A percentile compares a stretch with the other conserved stretches of the same genome.
phyloP scores from a whole-genome alignment of 2,888 invertebrate species.

The Arrhopalites spinosus region DNA sequence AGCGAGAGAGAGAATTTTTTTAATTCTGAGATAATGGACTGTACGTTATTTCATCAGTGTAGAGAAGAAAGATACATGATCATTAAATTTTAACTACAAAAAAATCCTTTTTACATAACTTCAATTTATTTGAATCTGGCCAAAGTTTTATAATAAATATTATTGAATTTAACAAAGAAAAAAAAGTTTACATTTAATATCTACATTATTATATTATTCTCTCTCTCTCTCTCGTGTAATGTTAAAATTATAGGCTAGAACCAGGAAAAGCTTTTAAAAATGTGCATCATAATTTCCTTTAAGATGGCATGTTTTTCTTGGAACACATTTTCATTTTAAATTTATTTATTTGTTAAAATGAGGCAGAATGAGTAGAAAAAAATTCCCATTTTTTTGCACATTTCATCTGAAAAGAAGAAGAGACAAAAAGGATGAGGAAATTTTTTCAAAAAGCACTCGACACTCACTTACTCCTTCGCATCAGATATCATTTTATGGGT shows the following conservation, averaged over 20 bases:
- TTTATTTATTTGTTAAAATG: no score
- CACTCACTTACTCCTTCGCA: background rate
- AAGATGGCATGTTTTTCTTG: background rate
- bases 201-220: background rate
- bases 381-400: no score
- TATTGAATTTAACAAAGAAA: background rate
- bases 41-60: no score
- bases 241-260: background rate
- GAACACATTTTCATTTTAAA: background rate
- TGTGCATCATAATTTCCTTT: background rate
- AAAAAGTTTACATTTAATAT: background rate
- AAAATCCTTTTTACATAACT: background rate
- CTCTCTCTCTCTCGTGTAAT: background rate
- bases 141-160: background rate
- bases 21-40: no score
- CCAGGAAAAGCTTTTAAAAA: conserved; percentile 23
- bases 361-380: no score
- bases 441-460: background rate
- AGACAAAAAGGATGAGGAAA: background rate
- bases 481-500: conserved; percentile 20
- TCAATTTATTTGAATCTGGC: background rate
- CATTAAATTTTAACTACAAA: background rate
- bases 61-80: background rate
- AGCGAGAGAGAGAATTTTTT: no score
- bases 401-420: background rate